Evolutionary conservation across 2,113 vertebrate species (phyloP), one percentile per base, ranked within the genome.

Genomic region (Scalopus aquaticus): DNA sequence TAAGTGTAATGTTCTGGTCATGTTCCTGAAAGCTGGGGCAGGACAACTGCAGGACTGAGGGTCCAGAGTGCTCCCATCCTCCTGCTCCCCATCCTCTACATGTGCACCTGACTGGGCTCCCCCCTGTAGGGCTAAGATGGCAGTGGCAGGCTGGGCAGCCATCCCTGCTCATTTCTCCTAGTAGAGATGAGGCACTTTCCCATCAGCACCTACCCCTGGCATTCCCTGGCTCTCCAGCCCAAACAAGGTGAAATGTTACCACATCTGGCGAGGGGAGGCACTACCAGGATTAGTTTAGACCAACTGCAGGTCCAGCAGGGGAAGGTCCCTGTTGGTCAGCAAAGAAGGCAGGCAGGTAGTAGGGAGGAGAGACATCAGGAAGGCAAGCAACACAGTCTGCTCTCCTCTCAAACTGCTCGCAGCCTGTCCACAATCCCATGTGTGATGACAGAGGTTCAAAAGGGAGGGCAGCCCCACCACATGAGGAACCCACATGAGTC

Each of bases 391-490:
- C 44, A 2, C 8, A 2, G 10, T 65, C 51, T 64, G 69, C 19
- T 62, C 44, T 62, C 74, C 32, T 24, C 22, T 44, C 32, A 46
- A 46, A 81, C 60, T 49, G 20, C 39, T 58, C n/a, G 30, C 13
- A 16, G 58, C 32, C 73, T 26, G 65, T 28, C 70, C 77, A 92
- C 19, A 54, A 65, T 30, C n/a, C 81, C 39, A 11, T 15, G 22
- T 76, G n/a, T 32, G 16, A 6, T 0, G 26, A 46, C 39, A 51
- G 44, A 46, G 37, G 32, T 9, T 88, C 72, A 30, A 17, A 77
- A 42, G 16, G n/a, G 13, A 51, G 2, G 30, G 5, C 1, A 6
- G 4, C 6, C 30, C 26, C 17, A 8, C 16, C 30, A 19, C 10
- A 22, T 15, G 13, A 82, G 69, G 13, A 49, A 32, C 3, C n/a